These are phyloP conservation scores for Macrotus californicus DNA, from an alignment of 2,113 vertebrate species.

Conservation along the genomic window DNA sequence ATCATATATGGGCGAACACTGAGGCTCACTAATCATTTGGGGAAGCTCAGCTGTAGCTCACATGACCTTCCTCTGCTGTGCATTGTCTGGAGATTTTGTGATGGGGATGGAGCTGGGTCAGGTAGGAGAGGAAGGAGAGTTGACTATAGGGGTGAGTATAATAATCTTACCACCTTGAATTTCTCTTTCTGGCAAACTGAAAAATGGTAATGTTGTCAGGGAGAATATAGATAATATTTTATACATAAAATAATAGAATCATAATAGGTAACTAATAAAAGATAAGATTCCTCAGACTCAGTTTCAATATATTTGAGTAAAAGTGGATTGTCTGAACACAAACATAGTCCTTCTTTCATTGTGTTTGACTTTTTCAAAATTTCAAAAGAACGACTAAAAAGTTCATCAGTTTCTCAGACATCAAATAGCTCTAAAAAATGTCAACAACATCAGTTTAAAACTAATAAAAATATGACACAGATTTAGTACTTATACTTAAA, in stretches of 20 bases:
- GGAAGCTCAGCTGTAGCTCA: constrained; percentile 34
- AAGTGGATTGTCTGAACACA: not conserved
- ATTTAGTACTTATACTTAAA: constrained; percentile 61
- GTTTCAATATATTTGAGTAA: not conserved
- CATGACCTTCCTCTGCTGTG: not conserved
- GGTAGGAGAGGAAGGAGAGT: not conserved
- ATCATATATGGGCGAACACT: constrained; percentile 54
- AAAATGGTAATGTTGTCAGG: not conserved
- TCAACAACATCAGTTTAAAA: constrained; percentile 59
- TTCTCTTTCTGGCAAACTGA: not conserved
- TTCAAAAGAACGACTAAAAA: constrained; percentile 48
- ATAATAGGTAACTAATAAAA: not conserved
- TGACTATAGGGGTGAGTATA: not conserved
- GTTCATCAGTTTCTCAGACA: constrained; percentile 53
- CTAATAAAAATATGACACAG: constrained; percentile 61
- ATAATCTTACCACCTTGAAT: not conserved
- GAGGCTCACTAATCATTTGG: constrained; percentile 52
- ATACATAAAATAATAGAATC: not conserved
- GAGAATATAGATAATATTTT: not conserved
- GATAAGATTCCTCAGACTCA: not conserved
- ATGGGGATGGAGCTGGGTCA: not conserved
- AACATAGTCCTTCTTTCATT: not conserved
- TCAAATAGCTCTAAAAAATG: constrained; percentile 68
- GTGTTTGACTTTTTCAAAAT: not conserved
- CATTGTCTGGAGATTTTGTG: constrained; percentile 13